Evolutionary conservation across 1,140 invertebrate species (phyloP), one percentile per base, ranked within the genome.

Genomic region (Tyrophagus putrescentiae): DNA sequence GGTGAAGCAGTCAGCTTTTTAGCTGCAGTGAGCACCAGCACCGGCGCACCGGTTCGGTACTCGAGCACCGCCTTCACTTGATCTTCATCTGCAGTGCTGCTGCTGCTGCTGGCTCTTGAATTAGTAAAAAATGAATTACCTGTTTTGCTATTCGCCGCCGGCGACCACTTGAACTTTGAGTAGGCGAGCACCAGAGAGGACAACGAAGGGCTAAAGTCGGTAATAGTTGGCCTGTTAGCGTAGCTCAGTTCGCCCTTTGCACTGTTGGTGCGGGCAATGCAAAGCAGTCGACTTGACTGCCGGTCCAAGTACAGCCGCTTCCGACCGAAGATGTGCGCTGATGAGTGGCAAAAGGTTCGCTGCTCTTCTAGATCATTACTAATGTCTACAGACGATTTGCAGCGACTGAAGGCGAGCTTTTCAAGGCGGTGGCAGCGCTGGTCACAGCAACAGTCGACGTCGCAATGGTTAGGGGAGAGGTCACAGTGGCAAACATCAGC

Each of bases 391-490:
- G n/a, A n/a, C n/a, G n/a, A n/a, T n/a, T n/a, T 45, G 62, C 82
- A 85, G 57, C 71, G 64, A 34, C 72, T 69, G 67, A 84, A 84
- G 7, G 79, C 68, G 52, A 65, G 57, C 66, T 72, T 75, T 60
- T 83, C 78, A 44, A 68, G 66, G 3, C 69, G 63, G 13, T 72
- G 68, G 68, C 83, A 86, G 61, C 84, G 82, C 25, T 60, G 64
- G 71, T 86, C 84, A 72, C 84, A 85, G 65, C 83, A 85, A 69
- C 83, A 86, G 65, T 83, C 82, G 32, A 83, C 73, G 71, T 86
- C 82, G 73, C 84, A 86, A 21, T 70, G 70, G 62, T 73, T 68
- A 34, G 72, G 71, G 76, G 67, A 72, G 33, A 73, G 60, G 62
- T 75, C 71, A 67, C 73, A 75, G 5, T 68, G 66, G 66, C 73